phyloP scores from a whole-genome alignment of 2,888 invertebrate species.

The Hirtodrosophila histrioides region DNA sequence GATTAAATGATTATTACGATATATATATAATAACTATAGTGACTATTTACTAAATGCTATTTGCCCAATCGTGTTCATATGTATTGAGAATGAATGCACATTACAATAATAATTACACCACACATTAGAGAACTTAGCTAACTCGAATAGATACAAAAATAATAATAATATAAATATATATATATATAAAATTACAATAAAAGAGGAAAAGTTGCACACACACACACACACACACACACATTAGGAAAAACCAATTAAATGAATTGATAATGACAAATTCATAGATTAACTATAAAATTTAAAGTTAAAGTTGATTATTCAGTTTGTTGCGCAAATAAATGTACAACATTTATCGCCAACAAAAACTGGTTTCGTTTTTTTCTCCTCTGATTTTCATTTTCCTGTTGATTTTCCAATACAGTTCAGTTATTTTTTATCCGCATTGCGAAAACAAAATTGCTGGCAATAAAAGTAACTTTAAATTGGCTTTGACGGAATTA shows the following conservation, averaged over 20 bases:
- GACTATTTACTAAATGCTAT: slow-evolving; percentile 67
- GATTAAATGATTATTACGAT: slow-evolving; percentile 46
- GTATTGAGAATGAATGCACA: slow-evolving; percentile 62
- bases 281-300: slow-evolving; percentile 41
- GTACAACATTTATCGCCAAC: slow-evolving; percentile 45
- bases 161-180: slow-evolving; percentile 2
- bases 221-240: slow-evolving; percentile 18
- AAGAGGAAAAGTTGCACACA: slow-evolving; percentile 21
- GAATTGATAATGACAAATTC: slow-evolving; percentile 9
- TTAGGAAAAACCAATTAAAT: slow-evolving; percentile 17
- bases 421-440: slow-evolving; percentile 7
- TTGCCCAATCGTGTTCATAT: slow-evolving; percentile 71
- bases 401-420: slow-evolving; percentile 15
- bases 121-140: slow-evolving; percentile 19
- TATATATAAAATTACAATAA: slow-evolving; percentile 2
- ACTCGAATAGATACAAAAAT: slow-evolving; percentile 1
- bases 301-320: slow-evolving; percentile 46
- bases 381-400: slow-evolving; percentile 26
- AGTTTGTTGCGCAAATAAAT: slow-evolving; percentile 56
- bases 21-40: slow-evolving; percentile 66
- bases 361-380: slow-evolving; percentile 36
- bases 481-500: slow-evolving; percentile 2
- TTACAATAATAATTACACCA: slow-evolving; percentile 31
- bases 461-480: slow-evolving; percentile 8
- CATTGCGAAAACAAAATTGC: slow-evolving; percentile 23